phyloP scores from a whole-genome alignment of 2,797 vertebrate genomes.

The Heterohyrax brucei region DNA sequence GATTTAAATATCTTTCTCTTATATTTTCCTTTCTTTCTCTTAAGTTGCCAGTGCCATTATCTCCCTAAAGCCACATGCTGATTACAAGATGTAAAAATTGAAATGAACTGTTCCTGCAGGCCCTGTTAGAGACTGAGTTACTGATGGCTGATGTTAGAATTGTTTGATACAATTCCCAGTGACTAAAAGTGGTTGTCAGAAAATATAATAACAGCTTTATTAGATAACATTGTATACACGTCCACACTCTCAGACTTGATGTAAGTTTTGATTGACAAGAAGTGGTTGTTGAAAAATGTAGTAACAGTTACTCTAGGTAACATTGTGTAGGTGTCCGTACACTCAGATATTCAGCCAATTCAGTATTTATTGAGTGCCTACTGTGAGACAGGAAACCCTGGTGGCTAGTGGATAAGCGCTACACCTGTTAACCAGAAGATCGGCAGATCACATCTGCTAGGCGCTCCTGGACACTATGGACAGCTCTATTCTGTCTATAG shows the following conservation, averaged over 20 bases:
- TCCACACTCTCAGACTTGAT: background rate
- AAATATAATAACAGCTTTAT: background rate
- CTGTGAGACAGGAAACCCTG: background rate
- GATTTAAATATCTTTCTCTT: slow-evolving; percentile 52
- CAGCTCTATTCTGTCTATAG: no score
- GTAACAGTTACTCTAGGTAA: background rate
- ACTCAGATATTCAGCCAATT: background rate
- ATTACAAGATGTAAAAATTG: slow-evolving; percentile 62
- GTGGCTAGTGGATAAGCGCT: no score
- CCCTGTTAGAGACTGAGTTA: slow-evolving; percentile 15
- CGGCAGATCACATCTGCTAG: no score
- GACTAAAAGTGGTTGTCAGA: slow-evolving; percentile 31
- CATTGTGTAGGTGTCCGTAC: background rate
- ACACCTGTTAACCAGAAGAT: no score
- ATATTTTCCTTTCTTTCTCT: background rate
- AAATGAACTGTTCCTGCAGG: background rate
- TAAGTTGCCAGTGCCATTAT: background rate
- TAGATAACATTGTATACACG: background rate
- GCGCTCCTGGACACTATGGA: no score
- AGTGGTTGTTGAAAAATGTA: slow-evolving; percentile 29
- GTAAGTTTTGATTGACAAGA: slow-evolving; percentile 10
- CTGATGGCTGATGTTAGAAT: slow-evolving; percentile 22
- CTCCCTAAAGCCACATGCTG: background rate
- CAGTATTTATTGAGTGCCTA: slow-evolving; percentile 27
- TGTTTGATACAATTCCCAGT: slow-evolving; percentile 8